Base-by-base conservation (phyloP, 2,888 invertebrate species). In the Leptinotarsa juncta region DNA sequence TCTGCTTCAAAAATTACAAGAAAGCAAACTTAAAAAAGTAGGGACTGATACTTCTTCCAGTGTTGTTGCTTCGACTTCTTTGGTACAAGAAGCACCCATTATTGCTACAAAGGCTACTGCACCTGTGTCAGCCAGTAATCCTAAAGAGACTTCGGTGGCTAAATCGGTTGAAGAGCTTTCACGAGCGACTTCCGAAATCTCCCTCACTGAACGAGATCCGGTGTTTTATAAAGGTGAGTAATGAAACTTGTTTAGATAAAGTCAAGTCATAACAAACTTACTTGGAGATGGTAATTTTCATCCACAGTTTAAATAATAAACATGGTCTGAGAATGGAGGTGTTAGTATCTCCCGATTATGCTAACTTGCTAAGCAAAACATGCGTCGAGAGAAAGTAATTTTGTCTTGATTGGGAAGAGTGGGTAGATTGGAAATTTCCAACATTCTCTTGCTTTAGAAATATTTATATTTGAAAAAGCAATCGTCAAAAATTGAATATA, bases 1-100 rank as follows among this genome's bases (percentile, higher is more conserved):
- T 0, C 57, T 85, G 10, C 74, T 87, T 12, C 76, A 80, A 69
- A 83, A 83, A 69, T 55, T 85, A 7, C 82, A 81, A 67, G 82
- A 82, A 65, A 76, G 77, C 32, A 75, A 80, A 67, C 72, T 78
- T 12, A 76, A 74, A 42, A 81, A 78, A 77, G 81, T 83, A 49
- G 83, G 84, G 26, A 68, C 70, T 51, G 49, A 62, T 32, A 15
- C 65, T 18, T 50, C 32, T 69, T 10, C 51, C 53, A 20, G 70
- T 5, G 49, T 4, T 65, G 51, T 26, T n/a, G 4, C 67, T 15
- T n/a, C 55, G 3, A 60, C 72, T 65, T 42, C 73, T 16, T 3
- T 18, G 60, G 23, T 53, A 49, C 53, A 67, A 4, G 53, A 65
- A n/a, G 18, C 70, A 16, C 53, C 67, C 15, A 72, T 53, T 71